A percentile compares a stretch with the other conserved stretches of the same genome.
phyloP scores from a whole-genome alignment of 2,113 vertebrate genomes.

The Atlantisia rogersi region DNA sequence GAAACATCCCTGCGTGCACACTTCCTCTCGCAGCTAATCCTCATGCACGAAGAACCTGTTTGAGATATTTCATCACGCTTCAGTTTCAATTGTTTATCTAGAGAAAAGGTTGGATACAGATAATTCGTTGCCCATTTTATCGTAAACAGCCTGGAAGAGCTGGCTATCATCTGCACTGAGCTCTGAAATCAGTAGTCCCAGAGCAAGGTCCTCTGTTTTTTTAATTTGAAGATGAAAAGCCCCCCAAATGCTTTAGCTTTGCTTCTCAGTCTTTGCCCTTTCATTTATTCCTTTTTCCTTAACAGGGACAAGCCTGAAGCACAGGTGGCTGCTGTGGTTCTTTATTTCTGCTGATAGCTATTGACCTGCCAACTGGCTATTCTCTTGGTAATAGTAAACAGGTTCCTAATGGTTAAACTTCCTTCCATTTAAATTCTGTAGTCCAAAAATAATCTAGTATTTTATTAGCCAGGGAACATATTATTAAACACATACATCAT shows the following conservation, averaged over 20 bases:
- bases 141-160: neutral
- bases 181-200: neutral
- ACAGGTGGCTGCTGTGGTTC: slow-evolving; percentile 47
- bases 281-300: neutral
- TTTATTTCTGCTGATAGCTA: slow-evolving; percentile 46
- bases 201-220: neutral
- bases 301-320: neutral
- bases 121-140: neutral
- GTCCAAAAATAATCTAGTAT: slow-evolving; percentile 61
- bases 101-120: neutral
- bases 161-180: neutral
- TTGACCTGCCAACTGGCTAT: slow-evolving; percentile 55
- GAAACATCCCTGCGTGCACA: neutral
- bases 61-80: neutral
- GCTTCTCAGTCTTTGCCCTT: neutral
- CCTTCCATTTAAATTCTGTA: slow-evolving; percentile 56
- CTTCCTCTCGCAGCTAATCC: neutral
- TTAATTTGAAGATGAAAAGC: neutral
- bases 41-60: neutral
- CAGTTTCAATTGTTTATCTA: neutral
- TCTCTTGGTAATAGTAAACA: slow-evolving; percentile 55
- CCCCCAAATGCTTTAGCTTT: neutral
- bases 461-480: slow-evolving; percentile 64
- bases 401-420: slow-evolving; percentile 62
- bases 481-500: slow-evolving; percentile 71